Base-by-base conservation (phyloP, 2,113 vertebrate species). In the Ivindomyrus marchei region DNA sequence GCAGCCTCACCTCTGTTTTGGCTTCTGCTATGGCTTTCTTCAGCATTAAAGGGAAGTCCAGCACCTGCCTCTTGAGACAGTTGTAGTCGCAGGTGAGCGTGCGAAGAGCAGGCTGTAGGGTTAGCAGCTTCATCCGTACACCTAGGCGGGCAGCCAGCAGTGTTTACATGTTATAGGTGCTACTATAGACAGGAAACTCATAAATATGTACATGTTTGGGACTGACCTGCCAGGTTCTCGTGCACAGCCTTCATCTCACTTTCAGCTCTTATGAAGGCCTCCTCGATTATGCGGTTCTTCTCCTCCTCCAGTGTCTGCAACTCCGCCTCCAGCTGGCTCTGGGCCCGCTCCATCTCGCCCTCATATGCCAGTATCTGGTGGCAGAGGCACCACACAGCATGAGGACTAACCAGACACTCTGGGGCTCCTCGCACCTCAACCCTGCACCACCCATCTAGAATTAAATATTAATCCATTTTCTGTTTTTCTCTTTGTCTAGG, bases 171-270 rank as follows among this genome's bases (percentile, higher is more conserved):
- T 21, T 39, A 56, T 15, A 83, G n/a, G 89, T 13, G 52, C 56
- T 27, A 47, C 83, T 47, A 87, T 17, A 10, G 3, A 87, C 49
- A 50, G 31, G 27, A 62, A 1, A 49, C 3, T 83, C 15, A 85
- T 0, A 70, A 7, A 86, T 11, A 31, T 7, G 19, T 50, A 15
- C 5, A 9, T 15, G 3, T 9, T 39, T 27, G 45, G 1, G 1
- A 39, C 94, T 93, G 90, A 99, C 98, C 98, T n/a, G 98, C 98
- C 91, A 99, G 96, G 94, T 99, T 99, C 94, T 99, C 97, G 0
- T 99, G 98, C 36, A 99, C 98, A 0, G 97, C 97, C 91, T 98
- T 99, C 98, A 99, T 99, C 94, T 99, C 98, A 89, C 96, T 97
- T 94, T 99, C 98, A 0, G 98, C 98, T 0, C 97, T 92, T 91